phyloP scores from a whole-genome alignment of 30 jellyfish, hydroid and myxozoan species.

The Catostylus mosaicus region DNA sequence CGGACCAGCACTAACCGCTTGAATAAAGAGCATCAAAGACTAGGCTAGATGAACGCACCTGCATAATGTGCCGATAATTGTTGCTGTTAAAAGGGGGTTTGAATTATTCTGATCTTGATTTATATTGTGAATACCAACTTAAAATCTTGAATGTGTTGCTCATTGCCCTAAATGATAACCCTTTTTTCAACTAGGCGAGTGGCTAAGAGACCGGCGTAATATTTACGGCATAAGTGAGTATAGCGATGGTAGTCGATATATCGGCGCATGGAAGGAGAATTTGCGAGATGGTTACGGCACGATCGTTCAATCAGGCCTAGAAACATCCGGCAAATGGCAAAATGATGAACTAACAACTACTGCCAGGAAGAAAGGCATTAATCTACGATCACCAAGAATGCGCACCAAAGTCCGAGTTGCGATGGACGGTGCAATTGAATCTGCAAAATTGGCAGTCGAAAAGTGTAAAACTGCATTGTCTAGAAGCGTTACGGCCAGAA shows the following conservation, averaged over 20 bases:
- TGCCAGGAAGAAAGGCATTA: conserved; percentile 62
- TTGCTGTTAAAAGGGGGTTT: too few relatives aligned
- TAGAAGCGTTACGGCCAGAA: conserved; percentile 88
- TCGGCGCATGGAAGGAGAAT: conserved; percentile 95
- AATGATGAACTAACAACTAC: conserved; percentile 72
- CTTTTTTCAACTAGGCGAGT: conserved; percentile 81
- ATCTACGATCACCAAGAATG: conserved; percentile 68
- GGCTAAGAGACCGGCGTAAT: conserved; percentile 85
- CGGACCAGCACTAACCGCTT: too few relatives aligned
- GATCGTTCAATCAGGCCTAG: conserved; percentile 34
- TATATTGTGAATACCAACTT: too few relatives aligned
- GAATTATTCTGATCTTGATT: too few relatives aligned
- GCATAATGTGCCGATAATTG: too few relatives aligned
- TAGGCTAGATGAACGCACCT: too few relatives aligned
- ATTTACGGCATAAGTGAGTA: conserved; percentile 87
- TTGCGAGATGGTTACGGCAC: conserved; percentile 93
- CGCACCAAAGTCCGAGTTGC: conserved; percentile 76
- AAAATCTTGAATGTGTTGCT: too few relatives aligned
- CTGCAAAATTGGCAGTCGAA: conserved; percentile 81
- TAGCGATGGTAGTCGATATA: conserved; percentile 79
- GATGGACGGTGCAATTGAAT: conserved; percentile 79
- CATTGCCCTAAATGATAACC: not conserved
- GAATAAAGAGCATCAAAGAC: too few relatives aligned
- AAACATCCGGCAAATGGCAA: conserved; percentile 90
- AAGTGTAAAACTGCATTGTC: conserved; percentile 83